Evolutionary conservation across 53 echinoderm and acorn worm genomes (phyloP), one percentile per base, ranked within the genome.

Genomic region (Echinometra lucunter): DNA sequence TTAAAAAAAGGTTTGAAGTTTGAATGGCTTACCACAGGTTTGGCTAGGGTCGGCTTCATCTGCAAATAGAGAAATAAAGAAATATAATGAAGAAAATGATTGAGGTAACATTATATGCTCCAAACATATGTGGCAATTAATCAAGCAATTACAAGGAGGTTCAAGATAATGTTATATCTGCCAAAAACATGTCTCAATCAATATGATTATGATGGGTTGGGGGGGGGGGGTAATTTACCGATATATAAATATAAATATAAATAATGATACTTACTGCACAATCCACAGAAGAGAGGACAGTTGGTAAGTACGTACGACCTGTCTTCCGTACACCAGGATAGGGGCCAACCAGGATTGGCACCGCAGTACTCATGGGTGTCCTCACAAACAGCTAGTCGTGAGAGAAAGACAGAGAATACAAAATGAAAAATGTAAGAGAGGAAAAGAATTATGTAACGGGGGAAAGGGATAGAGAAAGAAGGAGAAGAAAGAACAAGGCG

Each of bases 291-390:
- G 45, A 88, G 94, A 1, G 96, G 96, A 74, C 96, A 96, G 45
- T 88, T 78, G 45, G 67, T 88, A 56, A 95, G 75, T 16, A 96
- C 96, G 75, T 95, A 96, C 15, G 81, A 82, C 45, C 87, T 82
- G 72, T 88, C 94, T 19, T 78, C 78, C 28, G 92, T 91, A 35
- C 95, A 95, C 95, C 95, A 94, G 16, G 83, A 90, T 4, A 67
- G 58, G 1, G 96, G 96, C 96, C 96, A 96, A 44, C 96, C 96
- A 25, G 96, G 96, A 53, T 94, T 96, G 10, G 94, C 96, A 1
- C 96, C 96, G 37, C 96, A 96, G 88, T 95, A 69, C n/a, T 78
- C 34, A 60, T 96, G 95, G 15, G 95, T 95, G 92, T 96, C 80
- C 80, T 95, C 96, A 57, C 96, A 96, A 57, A 94, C 93, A 66